A percentile compares a stretch with the other conserved stretches of the same genome.
Evolutionary conservation across 2,797 vertebrate species (phyloP).

Genomic region (Hippocampus kuda): DNA sequence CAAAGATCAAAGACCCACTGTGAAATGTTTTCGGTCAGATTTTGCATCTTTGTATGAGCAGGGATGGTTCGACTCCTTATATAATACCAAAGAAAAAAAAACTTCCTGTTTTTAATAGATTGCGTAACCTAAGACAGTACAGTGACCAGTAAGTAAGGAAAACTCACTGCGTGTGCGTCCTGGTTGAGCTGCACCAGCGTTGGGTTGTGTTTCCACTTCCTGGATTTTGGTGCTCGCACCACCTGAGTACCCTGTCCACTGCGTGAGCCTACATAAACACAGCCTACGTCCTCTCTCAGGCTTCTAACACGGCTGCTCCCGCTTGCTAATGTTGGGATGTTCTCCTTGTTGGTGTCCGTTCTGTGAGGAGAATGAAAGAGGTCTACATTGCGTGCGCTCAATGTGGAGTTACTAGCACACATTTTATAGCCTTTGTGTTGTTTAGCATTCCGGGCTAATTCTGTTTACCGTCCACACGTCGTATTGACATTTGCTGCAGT

Average conservation of each 20-base stretch:
- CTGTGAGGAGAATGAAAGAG: constrained; percentile 42
- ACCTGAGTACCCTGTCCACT: constrained; percentile 52
- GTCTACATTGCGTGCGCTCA: constrained; percentile 15
- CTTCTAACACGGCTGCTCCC: constrained; percentile 10
- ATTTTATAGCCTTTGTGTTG: constrained; percentile 37
- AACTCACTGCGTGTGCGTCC: constrained; percentile 74
- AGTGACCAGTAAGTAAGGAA: not conserved
- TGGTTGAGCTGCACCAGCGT: constrained; percentile 71
- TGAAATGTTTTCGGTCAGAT: too few relatives aligned
- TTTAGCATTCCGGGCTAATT: constrained; percentile 47
- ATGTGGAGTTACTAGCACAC: not conserved
- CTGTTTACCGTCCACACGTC: constrained; percentile 45
- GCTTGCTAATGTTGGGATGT: constrained; percentile 70
- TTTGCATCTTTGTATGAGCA: too few relatives aligned
- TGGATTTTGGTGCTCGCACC: constrained; percentile 66
- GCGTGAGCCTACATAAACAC: constrained; percentile 51
- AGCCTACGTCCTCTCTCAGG: constrained; percentile 54
- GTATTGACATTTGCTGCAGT: constrained; percentile 33
- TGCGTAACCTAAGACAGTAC: too few relatives aligned
- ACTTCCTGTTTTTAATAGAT: too few relatives aligned
- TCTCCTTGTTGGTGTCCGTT: constrained; percentile 82
- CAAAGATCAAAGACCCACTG: too few relatives aligned
- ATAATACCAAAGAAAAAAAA: too few relatives aligned
- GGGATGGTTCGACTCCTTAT: too few relatives aligned
- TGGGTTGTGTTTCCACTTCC: constrained; percentile 73